These are phyloP conservation scores for Eulemur rufifrons DNA, from an alignment of 2,113 vertebrate species.

Conservation along the genomic window DNA sequence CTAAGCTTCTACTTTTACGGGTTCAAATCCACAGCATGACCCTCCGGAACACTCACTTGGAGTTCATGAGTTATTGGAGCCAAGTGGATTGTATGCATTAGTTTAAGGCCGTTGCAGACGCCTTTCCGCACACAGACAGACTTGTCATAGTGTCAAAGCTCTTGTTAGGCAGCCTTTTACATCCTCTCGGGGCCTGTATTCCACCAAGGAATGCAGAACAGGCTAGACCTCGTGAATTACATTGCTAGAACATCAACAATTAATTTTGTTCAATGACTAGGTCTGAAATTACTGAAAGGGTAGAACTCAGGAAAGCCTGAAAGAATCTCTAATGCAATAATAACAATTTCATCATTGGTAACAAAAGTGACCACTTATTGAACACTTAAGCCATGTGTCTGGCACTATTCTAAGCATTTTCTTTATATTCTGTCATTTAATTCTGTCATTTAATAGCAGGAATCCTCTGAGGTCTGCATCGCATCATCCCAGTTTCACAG, in stretches of 20 bases:
- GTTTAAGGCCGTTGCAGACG: background rate
- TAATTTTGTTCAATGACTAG: background rate
- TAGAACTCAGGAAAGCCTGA: background rate
- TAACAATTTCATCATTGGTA: background rate
- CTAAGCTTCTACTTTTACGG: background rate
- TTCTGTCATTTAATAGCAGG: background rate
- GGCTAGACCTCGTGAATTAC: background rate
- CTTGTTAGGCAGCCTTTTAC: background rate
- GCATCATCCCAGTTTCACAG: background rate
- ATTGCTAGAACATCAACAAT: background rate
- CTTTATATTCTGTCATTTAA: background rate
- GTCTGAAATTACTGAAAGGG: background rate
- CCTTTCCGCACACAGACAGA: background rate
- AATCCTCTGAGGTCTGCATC: background rate
- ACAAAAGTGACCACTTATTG: background rate
- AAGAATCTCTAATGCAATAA: background rate
- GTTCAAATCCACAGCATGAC: background rate
- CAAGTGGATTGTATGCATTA: background rate
- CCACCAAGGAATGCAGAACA: slow-evolving; percentile 20
- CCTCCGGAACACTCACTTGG: background rate
- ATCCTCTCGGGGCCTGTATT: background rate
- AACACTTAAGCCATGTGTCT: background rate
- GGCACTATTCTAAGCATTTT: background rate
- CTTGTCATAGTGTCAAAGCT: background rate
- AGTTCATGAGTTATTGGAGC: background rate